Conservation (phyloP, 2,797 vertebrate genomes). For the Chelmon rostratus region DNA sequence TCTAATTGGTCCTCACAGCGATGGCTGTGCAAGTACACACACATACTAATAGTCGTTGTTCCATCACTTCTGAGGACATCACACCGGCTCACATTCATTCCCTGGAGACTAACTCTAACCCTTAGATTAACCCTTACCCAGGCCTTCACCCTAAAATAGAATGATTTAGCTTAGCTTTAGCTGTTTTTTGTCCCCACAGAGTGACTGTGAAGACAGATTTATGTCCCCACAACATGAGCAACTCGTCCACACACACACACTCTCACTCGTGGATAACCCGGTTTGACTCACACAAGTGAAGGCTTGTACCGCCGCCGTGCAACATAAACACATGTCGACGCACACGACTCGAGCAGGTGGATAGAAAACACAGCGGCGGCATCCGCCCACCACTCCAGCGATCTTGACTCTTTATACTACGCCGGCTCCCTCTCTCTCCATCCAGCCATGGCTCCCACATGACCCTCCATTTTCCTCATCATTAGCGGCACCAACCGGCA, state of each 20-base stretch:
- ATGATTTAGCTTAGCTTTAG: no score
- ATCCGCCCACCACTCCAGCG: conserved; percentile 72
- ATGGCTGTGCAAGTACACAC: not conserved
- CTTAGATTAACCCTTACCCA: no score
- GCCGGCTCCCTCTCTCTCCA: conserved; percentile 53
- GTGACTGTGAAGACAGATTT: no score
- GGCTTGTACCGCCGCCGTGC: conserved; percentile 40
- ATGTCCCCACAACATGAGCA: no score
- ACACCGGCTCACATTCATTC: no score
- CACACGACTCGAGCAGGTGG: conserved; percentile 36
- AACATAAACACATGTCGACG: conserved; percentile 55
- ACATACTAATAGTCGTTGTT: not conserved
- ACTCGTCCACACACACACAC: conserved; percentile 5
- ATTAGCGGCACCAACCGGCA: conserved; percentile 73
- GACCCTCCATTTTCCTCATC: conserved; percentile 83
- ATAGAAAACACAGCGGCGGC: conserved; percentile 39
- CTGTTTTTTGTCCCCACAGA: no score
- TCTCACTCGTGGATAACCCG: conserved; percentile 39
- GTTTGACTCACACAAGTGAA: conserved; percentile 49
- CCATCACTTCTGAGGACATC: no score
- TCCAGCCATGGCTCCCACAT: conserved; percentile 75
- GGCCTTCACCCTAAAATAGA: no score
- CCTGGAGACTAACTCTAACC: no score
- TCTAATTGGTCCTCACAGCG: no score
- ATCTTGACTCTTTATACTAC: conserved; percentile 62